Percentiles rank a stretch among this genome's conserved stretches.
phyloP scores from a whole-genome alignment of 1,140 invertebrate genomes.

The Pogonognathellus flavescens region DNA sequence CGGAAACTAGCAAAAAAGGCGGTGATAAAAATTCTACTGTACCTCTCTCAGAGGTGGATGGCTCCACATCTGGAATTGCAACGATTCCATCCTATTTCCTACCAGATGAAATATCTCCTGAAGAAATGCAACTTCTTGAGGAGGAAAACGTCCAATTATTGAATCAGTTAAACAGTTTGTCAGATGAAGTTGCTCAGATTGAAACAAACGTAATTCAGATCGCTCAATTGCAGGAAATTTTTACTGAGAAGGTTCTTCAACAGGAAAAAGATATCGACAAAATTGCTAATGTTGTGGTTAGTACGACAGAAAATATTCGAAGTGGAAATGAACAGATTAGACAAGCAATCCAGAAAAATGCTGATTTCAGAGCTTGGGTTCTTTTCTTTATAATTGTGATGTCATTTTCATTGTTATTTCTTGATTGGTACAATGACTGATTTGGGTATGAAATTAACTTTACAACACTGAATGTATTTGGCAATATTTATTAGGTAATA shows the following conservation, averaged over 20 bases:
- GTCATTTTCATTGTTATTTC: constrained; percentile 94
- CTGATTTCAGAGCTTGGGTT: constrained; percentile 92
- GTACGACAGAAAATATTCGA: constrained; percentile 93
- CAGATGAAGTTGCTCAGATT: constrained; percentile 84
- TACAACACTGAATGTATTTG: no score
- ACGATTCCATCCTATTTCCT: constrained; percentile 5
- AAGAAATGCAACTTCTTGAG: constrained; percentile 93
- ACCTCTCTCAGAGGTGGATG: background rate
- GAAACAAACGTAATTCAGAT: constrained; percentile 96
- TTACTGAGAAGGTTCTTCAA: constrained; percentile 95
- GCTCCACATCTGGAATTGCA: background rate
- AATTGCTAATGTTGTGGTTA: constrained; percentile 87
- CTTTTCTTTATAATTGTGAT: constrained; percentile 96
- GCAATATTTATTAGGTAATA: no score
- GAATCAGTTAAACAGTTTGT: constrained; percentile 85
- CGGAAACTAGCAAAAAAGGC: background rate
- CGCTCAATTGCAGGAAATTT: constrained; percentile 94
- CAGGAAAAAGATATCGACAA: constrained; percentile 94
- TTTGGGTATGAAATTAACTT: background rate
- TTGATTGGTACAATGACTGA: constrained; percentile 96
- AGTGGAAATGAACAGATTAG: constrained; percentile 97
- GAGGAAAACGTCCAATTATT: constrained; percentile 85
- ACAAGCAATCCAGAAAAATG: constrained; percentile 96
- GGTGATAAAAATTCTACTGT: background rate
- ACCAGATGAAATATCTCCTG: constrained; percentile 76